phyloP scores from a whole-genome alignment of 2,888 invertebrate genomes.

The Agrotis segetum region DNA sequence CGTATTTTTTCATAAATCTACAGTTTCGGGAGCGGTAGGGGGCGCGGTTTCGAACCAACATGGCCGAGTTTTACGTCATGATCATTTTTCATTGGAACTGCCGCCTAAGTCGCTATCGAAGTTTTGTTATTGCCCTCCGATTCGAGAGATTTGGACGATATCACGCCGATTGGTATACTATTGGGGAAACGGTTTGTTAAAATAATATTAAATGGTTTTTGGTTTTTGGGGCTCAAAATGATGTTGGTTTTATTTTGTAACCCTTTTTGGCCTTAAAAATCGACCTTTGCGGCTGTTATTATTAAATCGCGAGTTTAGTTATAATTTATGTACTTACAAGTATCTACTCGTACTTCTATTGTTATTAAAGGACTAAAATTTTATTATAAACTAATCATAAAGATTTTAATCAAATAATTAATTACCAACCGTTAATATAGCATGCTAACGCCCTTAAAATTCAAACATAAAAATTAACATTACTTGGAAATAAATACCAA shows the following conservation, averaged over 20 bases:
- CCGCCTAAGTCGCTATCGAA: constrained; percentile 56
- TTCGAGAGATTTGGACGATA: constrained; percentile 36
- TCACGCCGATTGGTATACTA: constrained; percentile 21
- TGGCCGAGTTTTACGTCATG: constrained; percentile 55
- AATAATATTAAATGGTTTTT: constrained; percentile 34
- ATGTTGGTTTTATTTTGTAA: constrained; percentile 5
- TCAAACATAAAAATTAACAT: not conserved
- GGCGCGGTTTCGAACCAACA: constrained; percentile 54
- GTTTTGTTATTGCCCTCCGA: constrained; percentile 46
- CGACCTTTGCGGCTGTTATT: too few species aligned
- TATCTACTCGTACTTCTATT: not conserved
- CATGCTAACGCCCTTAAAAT: constrained; percentile 28
- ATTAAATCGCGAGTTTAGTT: too few species aligned
- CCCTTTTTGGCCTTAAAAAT: too few species aligned
- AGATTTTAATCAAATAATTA: constrained; percentile 20
- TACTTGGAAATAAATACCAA: constrained; percentile 34
- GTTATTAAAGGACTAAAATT: not conserved
- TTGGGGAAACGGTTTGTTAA: constrained; percentile 32
- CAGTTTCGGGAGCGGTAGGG: constrained; percentile 40
- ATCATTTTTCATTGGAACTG: constrained; percentile 61
- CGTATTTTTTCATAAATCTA: constrained; percentile 50
- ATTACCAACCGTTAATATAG: constrained; percentile 13
- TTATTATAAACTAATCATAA: not conserved
- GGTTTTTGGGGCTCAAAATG: not conserved
- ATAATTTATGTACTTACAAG: too few species aligned